Base-by-base conservation (phyloP, 2,797 vertebrate species). In the Thaleichthys pacificus region DNA sequence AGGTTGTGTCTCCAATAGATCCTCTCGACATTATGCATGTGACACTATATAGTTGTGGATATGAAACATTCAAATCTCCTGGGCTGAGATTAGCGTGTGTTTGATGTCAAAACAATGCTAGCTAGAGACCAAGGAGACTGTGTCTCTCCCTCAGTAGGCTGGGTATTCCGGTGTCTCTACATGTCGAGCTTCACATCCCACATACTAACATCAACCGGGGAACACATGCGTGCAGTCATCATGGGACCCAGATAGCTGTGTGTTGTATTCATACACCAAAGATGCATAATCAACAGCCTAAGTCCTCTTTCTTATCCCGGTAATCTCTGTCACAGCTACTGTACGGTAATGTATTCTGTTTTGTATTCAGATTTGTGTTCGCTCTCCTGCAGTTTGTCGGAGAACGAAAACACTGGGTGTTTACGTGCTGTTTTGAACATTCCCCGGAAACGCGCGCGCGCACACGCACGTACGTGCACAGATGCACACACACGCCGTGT, bases 51-150 rank as follows among this genome's bases (percentile, higher is more conserved):
- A 11, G 38, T 42, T 42, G 5, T 42, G 38, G 38, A 42, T 42
- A 11, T 11, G 38, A 42, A 42, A 9, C 38, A 11, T 42, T 42
- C 38, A 42, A 42, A 9, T 42, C 38, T 42, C 38, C 9, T 42
- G 38, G 38, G 38, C 38, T 42, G 89, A 86, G 89, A 91, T 81
- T 89, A 79, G 76, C 72, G 74, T 79, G 86, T 89, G 88, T 88
- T 86, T 88, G 90, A 91, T 88, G 85, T 51, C 69, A 87, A 89
- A 89, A 87, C 89, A 90, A 69, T 76, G 79, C 79, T 78, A 89
- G 81, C 70, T 83, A 82, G 83, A 86, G 85, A 78, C 76, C 80
- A 78, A 11, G 70, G 38, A 74, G 54, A 68, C 38, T 11, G 7
- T 81, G 81, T 84, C 80, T 71, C 70, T 76, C 81, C 76, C 80